Conservation (phyloP, 1,140 invertebrate species). For the Druon quercuslanigerum region DNA sequence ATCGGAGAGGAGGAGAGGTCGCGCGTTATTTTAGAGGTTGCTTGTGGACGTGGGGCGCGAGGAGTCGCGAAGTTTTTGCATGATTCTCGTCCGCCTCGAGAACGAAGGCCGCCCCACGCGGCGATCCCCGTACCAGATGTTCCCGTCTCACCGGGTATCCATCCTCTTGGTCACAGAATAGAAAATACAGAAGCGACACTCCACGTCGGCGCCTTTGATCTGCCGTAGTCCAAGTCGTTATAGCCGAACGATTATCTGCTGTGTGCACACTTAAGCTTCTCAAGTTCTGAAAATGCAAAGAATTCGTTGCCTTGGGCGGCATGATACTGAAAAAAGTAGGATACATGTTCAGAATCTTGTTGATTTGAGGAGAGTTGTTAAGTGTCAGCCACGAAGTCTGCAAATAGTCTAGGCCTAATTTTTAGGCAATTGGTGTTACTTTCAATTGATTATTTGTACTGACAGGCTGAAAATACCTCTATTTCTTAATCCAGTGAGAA, state of each 20-base stretch:
- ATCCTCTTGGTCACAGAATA: conserved; percentile 10
- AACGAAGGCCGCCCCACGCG: conserved; percentile 53
- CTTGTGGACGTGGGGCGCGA: conserved; percentile 21
- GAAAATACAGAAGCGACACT: conserved; percentile 26
- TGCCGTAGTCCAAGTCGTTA: background rate
- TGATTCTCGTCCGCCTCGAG: conserved; percentile 9
- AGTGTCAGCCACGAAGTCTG: too few relatives aligned
- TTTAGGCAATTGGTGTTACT: background rate
- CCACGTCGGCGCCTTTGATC: conserved; percentile 7
- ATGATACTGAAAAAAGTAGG: background rate
- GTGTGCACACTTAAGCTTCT: background rate
- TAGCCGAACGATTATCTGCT: conserved; percentile 33
- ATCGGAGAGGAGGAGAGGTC: conserved; percentile 9
- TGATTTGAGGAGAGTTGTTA: background rate
- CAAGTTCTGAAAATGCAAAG: background rate
- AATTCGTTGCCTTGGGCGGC: background rate
- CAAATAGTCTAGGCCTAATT: too few relatives aligned
- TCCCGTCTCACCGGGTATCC: conserved; percentile 33
- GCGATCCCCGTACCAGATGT: conserved; percentile 58
- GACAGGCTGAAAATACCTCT: background rate
- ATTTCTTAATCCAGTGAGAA: background rate
- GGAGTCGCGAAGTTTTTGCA: conserved; percentile 25
- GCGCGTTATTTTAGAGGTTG: conserved; percentile 23
- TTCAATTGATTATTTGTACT: background rate
- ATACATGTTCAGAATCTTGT: background rate